Evolutionary conservation across 2,888 invertebrate genomes (phyloP).

Genomic region (Allygus modestus): DNA sequence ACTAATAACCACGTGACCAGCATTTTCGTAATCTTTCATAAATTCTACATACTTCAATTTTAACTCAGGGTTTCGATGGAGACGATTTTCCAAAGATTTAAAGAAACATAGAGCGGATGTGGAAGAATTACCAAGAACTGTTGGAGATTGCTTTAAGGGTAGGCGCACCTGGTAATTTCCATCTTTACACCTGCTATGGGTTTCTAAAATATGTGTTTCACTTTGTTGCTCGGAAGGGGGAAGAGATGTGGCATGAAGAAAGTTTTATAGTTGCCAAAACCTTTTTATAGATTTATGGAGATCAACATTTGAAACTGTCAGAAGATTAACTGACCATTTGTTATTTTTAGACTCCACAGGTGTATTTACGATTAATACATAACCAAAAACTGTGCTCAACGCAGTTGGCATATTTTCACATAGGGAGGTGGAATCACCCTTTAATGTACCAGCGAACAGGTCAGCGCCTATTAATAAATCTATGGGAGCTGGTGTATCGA

Average conservation of each 20-base stretch:
- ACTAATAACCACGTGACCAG: neutral
- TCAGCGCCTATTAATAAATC: too few relatives aligned
- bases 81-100: constrained; percentile 30
- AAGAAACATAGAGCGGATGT: neutral
- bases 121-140: constrained; percentile 13
- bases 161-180: constrained; percentile 13
- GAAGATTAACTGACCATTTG: neutral
- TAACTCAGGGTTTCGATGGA: neutral
- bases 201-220: neutral
- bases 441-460: too few relatives aligned
- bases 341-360: neutral
- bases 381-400: too few relatives aligned
- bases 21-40: constrained; percentile 14
- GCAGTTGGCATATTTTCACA: neutral
- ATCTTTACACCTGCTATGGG: neutral
- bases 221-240: neutral
- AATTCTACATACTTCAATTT: constrained; percentile 15
- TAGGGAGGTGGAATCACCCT: too few relatives aligned
- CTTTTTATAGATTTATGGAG: neutral
- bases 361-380: too few relatives aligned
- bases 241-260: neutral
- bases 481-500: too few relatives aligned
- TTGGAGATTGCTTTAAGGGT: constrained; percentile 15
- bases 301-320: constrained; percentile 1
- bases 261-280: neutral